Base-by-base conservation (phyloP, 1,140 invertebrate genomes). In the roundworm (Caenorhabditis elegans) region DNA sequence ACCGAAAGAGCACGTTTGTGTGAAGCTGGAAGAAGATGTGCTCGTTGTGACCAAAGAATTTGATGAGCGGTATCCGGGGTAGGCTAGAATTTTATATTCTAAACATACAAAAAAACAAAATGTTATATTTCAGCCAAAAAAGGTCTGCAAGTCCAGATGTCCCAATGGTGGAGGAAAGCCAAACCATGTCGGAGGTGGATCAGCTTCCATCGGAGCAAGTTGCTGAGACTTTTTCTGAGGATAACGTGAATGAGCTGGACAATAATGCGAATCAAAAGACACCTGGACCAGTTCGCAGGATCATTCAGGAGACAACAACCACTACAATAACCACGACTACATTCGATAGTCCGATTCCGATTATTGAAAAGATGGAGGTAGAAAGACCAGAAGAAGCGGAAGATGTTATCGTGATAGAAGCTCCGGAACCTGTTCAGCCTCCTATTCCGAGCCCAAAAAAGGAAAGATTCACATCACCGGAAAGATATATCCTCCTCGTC, bases 401-500 rank as follows among this genome's bases (percentile, higher is more conserved):
- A 60, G 24, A 11, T 26, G 51, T 31, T 55, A 19, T 55, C 22
- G 26, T 15, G 15, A 43, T 43, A 43, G 39, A 8, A 43, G 6
- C 39, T 43, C 39, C 39, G 39, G 39, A 43, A 43, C 5, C 15
- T 8, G 39, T 43, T 8, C 5, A 43, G 5, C 39, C 5, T 8
- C n/a, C 60, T 43, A 17, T 70, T 70, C 19, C n/a, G 19, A 70
- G 60, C 34, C 60, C 60, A 22, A 70, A 36, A 43, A 70, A 70
- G 13, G 78, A 79, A 22, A 46, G 46, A 43, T 65, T 55, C 36
- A 70, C n/a, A 19, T 60, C 51, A 6, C 78, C 78, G 13, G 78
- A 79, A 43, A 39, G 78, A 65, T 79, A 79, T 65, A 24, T 79
- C 28, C 39, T 79, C 19, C 31, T 55, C 78, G 78, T 79, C 22